phyloP scores from a whole-genome alignment of 2,113 vertebrate genomes.

The Indri indri region DNA sequence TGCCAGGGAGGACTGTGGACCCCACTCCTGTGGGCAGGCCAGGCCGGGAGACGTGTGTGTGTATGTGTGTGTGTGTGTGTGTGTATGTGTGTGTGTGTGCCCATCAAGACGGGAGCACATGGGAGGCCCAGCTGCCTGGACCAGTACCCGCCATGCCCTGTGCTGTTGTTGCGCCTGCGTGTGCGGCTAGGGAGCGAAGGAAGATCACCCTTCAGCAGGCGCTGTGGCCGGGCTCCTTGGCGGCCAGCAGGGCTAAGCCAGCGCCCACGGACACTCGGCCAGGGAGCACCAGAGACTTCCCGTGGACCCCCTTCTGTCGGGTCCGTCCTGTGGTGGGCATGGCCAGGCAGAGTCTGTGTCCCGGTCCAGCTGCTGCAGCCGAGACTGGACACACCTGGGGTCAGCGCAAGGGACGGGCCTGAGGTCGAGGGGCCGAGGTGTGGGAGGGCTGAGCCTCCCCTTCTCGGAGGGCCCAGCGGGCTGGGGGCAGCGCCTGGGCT shows the following conservation, averaged over 20 bases:
- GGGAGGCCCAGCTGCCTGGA: neutral
- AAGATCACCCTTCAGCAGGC: rapidly evolving
- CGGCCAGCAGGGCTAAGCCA: neutral
- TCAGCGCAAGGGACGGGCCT: neutral
- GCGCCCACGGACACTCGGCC: neutral
- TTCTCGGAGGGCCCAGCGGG: neutral
- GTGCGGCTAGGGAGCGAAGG: neutral
- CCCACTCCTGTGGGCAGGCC: neutral
- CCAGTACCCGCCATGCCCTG: neutral
- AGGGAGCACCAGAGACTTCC: neutral
- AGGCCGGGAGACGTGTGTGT: neutral
- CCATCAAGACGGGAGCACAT: too few species aligned
- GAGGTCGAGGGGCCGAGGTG: neutral
- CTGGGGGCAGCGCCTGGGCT: neutral
- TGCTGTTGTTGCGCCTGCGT: rapidly evolving
- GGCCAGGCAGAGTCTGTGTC: neutral
- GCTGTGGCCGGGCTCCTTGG: neutral
- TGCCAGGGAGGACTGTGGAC: neutral
- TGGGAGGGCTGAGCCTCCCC: too few species aligned
- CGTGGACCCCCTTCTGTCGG: rapidly evolving
- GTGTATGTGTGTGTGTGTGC: neutral
- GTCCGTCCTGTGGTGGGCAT: neutral
- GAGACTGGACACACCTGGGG: neutral
- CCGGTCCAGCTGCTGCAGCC: neutral
- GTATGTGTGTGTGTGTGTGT: neutral